phyloP scores from a whole-genome alignment of 2,888 invertebrate species.

The Scaptomyza caliginosa region DNA sequence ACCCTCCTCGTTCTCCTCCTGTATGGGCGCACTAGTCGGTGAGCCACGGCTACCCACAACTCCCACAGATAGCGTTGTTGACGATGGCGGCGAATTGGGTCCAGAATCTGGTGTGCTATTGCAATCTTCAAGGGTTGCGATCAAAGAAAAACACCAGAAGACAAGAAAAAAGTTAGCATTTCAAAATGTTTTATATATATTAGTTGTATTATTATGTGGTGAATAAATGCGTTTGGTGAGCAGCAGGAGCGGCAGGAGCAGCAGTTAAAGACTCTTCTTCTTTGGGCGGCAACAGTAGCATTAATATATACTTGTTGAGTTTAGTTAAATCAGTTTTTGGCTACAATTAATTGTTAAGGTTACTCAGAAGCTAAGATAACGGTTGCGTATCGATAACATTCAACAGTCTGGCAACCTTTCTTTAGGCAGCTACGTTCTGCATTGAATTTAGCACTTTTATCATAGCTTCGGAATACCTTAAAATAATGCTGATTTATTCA shows the following conservation, averaged over 20 bases:
- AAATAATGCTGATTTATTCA: not conserved
- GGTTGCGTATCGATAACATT: no score
- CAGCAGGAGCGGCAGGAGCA: not conserved
- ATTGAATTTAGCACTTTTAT: no score
- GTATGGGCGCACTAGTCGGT: constrained; percentile 89
- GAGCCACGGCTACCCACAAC: constrained; percentile 86
- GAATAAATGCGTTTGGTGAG: not conserved
- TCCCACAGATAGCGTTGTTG: constrained; percentile 82
- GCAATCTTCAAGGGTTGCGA: constrained; percentile 82
- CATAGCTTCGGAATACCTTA: not conserved
- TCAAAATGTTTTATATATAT: not conserved
- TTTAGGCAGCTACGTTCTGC: no score
- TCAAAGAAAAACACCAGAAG: not conserved
- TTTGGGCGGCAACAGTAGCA: constrained; percentile 14
- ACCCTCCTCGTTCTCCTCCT: constrained; percentile 91
- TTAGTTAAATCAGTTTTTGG: not conserved
- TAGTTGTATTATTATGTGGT: not conserved
- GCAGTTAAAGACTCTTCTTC: not conserved
- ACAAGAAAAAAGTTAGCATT: not conserved
- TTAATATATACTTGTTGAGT: not conserved
- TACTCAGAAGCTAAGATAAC: no score
- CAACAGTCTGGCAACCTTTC: no score
- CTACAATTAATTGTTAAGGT: no score
- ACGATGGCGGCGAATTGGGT: constrained; percentile 90
- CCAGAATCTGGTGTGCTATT: constrained; percentile 89